Percentiles rank a stretch among this genome's conserved stretches.
Evolutionary conservation across 2,888 invertebrate species (phyloP).

Genomic region (Belgica antarctica): DNA sequence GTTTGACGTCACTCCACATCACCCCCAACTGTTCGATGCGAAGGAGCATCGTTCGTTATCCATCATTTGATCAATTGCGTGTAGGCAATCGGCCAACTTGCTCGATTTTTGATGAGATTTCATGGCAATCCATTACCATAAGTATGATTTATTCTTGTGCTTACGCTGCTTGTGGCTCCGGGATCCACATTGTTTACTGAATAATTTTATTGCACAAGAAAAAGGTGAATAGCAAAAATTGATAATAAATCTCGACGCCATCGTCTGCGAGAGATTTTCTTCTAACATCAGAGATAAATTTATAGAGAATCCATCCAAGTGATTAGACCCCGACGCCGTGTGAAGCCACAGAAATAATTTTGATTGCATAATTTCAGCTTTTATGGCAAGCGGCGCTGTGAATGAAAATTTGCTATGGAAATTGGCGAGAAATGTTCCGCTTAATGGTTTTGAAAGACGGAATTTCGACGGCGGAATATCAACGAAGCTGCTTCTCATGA

Average conservation of each 20-base stretch:
- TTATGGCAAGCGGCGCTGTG: no score
- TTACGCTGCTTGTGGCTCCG: not conserved
- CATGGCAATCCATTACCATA: not conserved
- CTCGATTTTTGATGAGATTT: slow-evolving; percentile 17
- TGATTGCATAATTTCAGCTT: no score
- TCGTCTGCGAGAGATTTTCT: not conserved
- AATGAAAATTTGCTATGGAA: no score
- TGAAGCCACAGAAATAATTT: no score
- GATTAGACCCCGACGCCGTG: not conserved
- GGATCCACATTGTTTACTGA: not conserved
- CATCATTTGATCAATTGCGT: slow-evolving; percentile 23
- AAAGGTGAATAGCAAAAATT: slow-evolving; percentile 2
- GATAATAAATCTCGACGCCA: slow-evolving; percentile 14
- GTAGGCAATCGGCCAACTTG: slow-evolving; percentile 20
- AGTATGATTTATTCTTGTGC: slow-evolving; percentile 7
- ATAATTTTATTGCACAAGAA: slow-evolving; percentile 12
- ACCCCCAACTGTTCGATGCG: no score
- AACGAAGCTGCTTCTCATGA: no score
- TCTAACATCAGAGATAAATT: slow-evolving; percentile 4
- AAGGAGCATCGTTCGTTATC: not conserved
- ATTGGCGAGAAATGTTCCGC: no score
- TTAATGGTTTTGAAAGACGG: no score
- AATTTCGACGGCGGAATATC: no score
- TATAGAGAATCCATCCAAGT: not conserved
- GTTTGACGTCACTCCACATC: no score